Percentiles rank a stretch among this genome's conserved stretches.
These are phyloP conservation scores for Epinephelus coioides DNA, from an alignment of 2,797 vertebrate species.

Conservation along the genomic window DNA sequence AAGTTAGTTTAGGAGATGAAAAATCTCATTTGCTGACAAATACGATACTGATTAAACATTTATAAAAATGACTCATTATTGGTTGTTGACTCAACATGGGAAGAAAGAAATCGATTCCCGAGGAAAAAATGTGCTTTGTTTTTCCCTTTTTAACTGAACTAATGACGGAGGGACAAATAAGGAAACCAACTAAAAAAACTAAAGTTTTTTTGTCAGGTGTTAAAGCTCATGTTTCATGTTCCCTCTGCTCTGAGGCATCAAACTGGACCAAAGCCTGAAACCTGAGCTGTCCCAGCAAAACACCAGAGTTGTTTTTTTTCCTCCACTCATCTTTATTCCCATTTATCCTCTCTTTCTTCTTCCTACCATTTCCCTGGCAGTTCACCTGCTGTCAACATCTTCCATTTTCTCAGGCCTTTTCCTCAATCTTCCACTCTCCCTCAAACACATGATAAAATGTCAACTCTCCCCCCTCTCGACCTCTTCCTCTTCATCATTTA, in stretches of 20 bases:
- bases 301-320: neutral
- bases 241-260: neutral
- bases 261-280: too few species aligned
- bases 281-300: neutral
- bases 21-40: slow-evolving; percentile 49
- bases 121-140: too few species aligned
- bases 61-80: slow-evolving; percentile 27
- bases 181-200: neutral
- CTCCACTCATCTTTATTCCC: neutral
- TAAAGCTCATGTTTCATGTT: neutral
- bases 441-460: slow-evolving; percentile 2
- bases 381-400: neutral
- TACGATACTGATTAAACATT: slow-evolving; percentile 48
- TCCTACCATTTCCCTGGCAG: neutral
- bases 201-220: neutral
- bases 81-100: slow-evolving; percentile 22
- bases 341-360: slow-evolving; percentile 1
- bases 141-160: neutral
- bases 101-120: too few species aligned
- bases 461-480: neutral
- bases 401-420: neutral
- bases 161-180: neutral
- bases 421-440: neutral
- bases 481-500: neutral
- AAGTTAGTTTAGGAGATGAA: slow-evolving; percentile 32